These are phyloP conservation scores for Phymanthus crucifer DNA, from an alignment of 92 coral and sea anemone genomes.

Conservation along the genomic window DNA sequence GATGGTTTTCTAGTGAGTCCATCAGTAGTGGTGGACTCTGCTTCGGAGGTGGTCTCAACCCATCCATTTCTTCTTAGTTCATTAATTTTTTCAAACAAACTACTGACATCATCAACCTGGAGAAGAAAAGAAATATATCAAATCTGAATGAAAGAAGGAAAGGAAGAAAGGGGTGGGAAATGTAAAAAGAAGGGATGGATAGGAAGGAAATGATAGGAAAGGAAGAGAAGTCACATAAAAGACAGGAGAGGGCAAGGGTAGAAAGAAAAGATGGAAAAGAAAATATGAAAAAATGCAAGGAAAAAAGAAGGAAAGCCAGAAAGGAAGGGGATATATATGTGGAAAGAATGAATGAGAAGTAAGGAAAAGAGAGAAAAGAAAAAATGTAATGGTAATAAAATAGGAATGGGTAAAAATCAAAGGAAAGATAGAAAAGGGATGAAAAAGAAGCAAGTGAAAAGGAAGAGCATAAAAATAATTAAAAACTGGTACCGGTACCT, in stretches of 20 bases:
- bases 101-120: conserved; percentile 90
- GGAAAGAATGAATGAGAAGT: background rate
- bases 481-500: conserved; percentile 46
- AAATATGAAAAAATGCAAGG: background rate
- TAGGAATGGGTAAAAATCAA: background rate
- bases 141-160: background rate
- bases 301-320: background rate
- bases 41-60: conserved; percentile 55
- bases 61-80: conserved; percentile 85
- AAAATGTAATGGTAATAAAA: background rate
- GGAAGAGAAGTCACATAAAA: background rate
- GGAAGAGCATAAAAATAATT: background rate
- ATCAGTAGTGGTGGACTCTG: conserved; percentile 72
- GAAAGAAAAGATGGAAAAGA: background rate
- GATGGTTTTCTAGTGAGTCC: conserved; percentile 36
- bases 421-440: background rate
- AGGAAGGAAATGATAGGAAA: background rate
- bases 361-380: background rate
- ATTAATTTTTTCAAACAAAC: conserved; percentile 75
- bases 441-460: background rate
- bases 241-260: background rate
- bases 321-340: background rate
- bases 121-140: background rate
- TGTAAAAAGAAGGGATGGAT: background rate
- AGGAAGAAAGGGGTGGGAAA: background rate